Percentiles rank a stretch among this genome's conserved stretches.
These are phyloP conservation scores for Cataglyphis cursor DNA, from an alignment of 2,888 invertebrate genomes.

Conservation along the genomic window DNA sequence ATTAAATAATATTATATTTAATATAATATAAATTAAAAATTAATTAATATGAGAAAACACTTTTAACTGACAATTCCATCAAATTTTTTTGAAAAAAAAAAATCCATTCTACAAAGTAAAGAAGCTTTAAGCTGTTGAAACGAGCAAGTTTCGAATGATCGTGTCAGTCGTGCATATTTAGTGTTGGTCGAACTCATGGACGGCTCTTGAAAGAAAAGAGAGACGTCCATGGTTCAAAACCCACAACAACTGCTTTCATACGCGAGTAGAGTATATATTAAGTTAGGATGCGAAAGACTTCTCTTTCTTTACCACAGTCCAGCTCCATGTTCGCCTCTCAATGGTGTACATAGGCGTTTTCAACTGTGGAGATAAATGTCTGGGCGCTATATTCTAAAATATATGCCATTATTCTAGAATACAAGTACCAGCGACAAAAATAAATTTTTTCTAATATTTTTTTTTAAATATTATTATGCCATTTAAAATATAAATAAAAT, in stretches of 20 bases:
- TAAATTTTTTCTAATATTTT: not conserved
- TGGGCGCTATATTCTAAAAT: constrained; percentile 74
- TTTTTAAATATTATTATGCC: too few relatives aligned
- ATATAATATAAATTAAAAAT: constrained; percentile 6
- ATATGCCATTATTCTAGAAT: constrained; percentile 59
- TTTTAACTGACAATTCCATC: not conserved
- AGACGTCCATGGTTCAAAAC: constrained; percentile 58
- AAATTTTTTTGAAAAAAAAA: not conserved
- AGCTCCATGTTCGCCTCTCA: constrained; percentile 72
- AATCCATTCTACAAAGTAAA: not conserved
- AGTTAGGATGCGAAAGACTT: not conserved
- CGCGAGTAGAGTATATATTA: not conserved
- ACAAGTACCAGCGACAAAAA: constrained; percentile 66
- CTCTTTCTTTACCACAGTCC: constrained; percentile 68
- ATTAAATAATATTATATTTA: too few relatives aligned
- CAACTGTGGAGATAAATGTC: constrained; percentile 76
- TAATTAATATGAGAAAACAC: not conserved
- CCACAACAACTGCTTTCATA: not conserved
- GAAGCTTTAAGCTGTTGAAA: not conserved
- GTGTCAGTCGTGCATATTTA: constrained; percentile 47
- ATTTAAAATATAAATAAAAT: too few relatives aligned
- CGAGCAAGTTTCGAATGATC: not conserved
- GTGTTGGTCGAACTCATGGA: not conserved
- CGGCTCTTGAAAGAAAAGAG: not conserved
- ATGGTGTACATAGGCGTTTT: constrained; percentile 71